phyloP scores from a whole-genome alignment of 2,797 vertebrate species.

The Sebastes oblongus region DNA sequence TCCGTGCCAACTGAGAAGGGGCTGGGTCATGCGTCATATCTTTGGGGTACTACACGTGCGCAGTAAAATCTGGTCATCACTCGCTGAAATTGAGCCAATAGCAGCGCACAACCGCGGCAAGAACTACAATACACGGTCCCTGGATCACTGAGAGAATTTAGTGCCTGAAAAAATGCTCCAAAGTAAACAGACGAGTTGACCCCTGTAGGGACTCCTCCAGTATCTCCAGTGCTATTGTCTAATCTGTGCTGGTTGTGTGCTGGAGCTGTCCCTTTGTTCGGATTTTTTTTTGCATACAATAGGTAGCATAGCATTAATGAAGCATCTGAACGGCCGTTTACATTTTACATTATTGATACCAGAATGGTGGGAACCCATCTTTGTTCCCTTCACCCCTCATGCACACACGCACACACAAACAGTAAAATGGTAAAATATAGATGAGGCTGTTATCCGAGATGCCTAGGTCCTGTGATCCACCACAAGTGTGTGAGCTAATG shows the following conservation, averaged over 20 bases:
- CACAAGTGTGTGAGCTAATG: not conserved
- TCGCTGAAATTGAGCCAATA: no score
- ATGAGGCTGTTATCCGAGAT: constrained; percentile 68
- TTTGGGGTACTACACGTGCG: no score
- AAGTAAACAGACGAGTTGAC: constrained; percentile 2
- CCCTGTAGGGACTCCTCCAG: not conserved
- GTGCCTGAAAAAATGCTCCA: not conserved
- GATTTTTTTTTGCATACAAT: not conserved
- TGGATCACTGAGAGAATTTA: not conserved
- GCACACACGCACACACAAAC: constrained; percentile 1
- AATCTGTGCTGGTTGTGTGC: not conserved
- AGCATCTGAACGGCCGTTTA: constrained; percentile 30
- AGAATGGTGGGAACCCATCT: constrained; percentile 28
- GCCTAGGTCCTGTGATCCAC: constrained; percentile 18
- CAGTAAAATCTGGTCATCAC: no score
- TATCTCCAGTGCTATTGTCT: not conserved
- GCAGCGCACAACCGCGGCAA: not conserved
- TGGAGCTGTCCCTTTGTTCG: not conserved
- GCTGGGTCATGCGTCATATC: no score
- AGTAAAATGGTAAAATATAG: constrained; percentile 62
- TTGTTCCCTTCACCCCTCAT: constrained; percentile 28
- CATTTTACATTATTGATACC: constrained; percentile 59
- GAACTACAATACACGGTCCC: not conserved
- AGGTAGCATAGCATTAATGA: constrained; percentile 8
- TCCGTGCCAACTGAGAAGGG: no score